Base-by-base conservation (phyloP, 2,797 vertebrate species). In the Darevskia mixta region DNA sequence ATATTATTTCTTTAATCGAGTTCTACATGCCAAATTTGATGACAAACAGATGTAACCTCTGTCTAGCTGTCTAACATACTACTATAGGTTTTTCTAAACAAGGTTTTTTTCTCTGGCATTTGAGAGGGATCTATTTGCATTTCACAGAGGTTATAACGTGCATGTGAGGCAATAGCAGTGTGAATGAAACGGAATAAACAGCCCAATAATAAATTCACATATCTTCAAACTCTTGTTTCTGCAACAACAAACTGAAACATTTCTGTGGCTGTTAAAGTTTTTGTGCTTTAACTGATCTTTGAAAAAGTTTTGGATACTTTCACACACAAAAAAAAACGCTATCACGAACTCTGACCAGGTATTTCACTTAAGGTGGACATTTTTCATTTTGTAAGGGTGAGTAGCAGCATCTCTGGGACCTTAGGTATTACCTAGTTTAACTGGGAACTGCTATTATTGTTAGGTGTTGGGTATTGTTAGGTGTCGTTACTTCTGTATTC, bases 61-160 rank as follows among this genome's bases (percentile, higher is more conserved):
- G 17, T n/a, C 29, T 79, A 43, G 15, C 15, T 85, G 23, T 49
- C 55, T 85, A 75, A 82, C 18, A 76, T 64, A 45, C 71, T 76
- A 78, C 69, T 55, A 49, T 66, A 58, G 35, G 5, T n/a, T 32
- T 89, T 81, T 61, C 72, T 32, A 81, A 25, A 89, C 8, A 67
- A 8, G 61, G 67, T 58, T 43, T 25, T n/a, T 69, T 29, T 35
- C 29, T 17, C 29, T 79, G 35, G 17, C 20, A 83, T 32, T 45
- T 88, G 49, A 64, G 49, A 72, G 29, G 13, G 23, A 43, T 84
- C 41, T 29, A 8, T 79, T 84, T 88, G 66, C 77, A 84, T 84
- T 84, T 71, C 45, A 78, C 64, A 35, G 67, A 66, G 64, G 18
- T 73, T 85, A 76, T 20, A 64, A 43, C 73, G n/a, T 80, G 35